A percentile compares a stretch with the other conserved stretches of the same genome.
phyloP scores from a whole-genome alignment of 1,140 invertebrate genomes.

The Helicoverpa zea region DNA sequence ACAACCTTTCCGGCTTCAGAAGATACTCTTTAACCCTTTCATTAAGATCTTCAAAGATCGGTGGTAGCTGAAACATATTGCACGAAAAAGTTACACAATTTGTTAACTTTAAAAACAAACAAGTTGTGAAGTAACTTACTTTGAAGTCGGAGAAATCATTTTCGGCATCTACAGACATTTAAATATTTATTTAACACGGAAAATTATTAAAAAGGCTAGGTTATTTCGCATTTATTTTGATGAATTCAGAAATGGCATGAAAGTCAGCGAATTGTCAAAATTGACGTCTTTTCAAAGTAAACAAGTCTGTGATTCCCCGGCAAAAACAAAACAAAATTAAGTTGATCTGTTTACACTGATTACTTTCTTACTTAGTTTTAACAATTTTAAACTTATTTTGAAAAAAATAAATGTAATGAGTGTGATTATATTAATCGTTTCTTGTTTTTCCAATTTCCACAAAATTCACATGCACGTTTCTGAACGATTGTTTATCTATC shows the following conservation, averaged over 20 bases:
- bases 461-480: neutral
- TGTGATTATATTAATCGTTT: no score
- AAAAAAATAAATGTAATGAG: no score
- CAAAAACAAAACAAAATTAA: neutral
- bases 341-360: neutral
- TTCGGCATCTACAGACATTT: constrained; percentile 60
- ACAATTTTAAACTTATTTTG: no score
- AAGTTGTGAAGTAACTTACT: constrained; percentile 31
- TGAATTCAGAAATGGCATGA: neutral
- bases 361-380: neutral
- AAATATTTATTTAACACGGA: neutral
- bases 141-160: constrained; percentile 67
- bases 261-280: neutral
- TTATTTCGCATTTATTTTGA: constrained; percentile 18
- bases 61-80: constrained; percentile 76
- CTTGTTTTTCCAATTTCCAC: no score
- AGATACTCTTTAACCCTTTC: constrained; percentile 79
- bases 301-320: constrained; percentile 23
- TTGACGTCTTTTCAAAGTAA: neutral
- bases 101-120: neutral
- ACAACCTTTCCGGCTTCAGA: constrained; percentile 76
- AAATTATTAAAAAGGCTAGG: neutral
- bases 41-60: constrained; percentile 80
- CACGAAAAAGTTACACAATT: neutral
- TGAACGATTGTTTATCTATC: neutral